These are phyloP conservation scores for Thalassaphorura encarpata DNA, from an alignment of 1,140 invertebrate genomes.

Conservation along the genomic window DNA sequence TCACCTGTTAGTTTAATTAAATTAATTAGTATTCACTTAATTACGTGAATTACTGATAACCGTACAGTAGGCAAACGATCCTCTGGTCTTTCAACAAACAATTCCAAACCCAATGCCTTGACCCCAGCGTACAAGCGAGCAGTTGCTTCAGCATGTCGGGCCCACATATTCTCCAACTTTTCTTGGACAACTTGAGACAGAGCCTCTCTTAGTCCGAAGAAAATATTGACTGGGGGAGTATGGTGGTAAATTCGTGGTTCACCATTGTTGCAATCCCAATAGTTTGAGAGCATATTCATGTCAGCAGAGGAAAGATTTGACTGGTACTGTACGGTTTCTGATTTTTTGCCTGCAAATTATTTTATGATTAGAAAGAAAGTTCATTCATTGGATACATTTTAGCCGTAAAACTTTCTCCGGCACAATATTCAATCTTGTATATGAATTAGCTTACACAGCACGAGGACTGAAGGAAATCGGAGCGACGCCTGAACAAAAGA, in stretches of 20 bases:
- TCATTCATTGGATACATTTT: background rate
- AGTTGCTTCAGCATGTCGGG: slow-evolving; percentile 54
- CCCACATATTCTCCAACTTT: slow-evolving; percentile 58
- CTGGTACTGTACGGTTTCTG: slow-evolving; percentile 47
- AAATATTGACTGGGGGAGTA: slow-evolving; percentile 45
- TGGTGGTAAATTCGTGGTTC: slow-evolving; percentile 58
- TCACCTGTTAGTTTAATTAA: too few relatives aligned
- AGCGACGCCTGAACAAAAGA: too few relatives aligned
- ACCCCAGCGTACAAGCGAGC: slow-evolving; percentile 56
- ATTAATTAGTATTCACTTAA: too few relatives aligned
- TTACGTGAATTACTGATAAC: too few relatives aligned
- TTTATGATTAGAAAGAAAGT: background rate
- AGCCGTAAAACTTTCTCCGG: background rate
- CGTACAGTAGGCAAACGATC: slow-evolving; percentile 60
- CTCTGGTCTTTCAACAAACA: slow-evolving; percentile 55
- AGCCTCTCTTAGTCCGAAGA: slow-evolving; percentile 52
- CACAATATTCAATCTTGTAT: background rate
- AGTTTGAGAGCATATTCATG: slow-evolving; percentile 57
- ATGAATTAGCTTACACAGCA: slow-evolving; percentile 56
- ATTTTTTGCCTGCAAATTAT: slow-evolving; percentile 47
- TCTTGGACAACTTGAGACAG: slow-evolving; percentile 59
- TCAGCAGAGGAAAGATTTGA: slow-evolving; percentile 64
- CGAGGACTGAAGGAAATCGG: slow-evolving; percentile 73
- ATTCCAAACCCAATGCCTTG: slow-evolving; percentile 49
- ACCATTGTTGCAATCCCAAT: slow-evolving; percentile 61